These are phyloP conservation scores for Heterodera filipjevi DNA, from an alignment of 2,888 invertebrate genomes.

Conservation along the genomic window DNA sequence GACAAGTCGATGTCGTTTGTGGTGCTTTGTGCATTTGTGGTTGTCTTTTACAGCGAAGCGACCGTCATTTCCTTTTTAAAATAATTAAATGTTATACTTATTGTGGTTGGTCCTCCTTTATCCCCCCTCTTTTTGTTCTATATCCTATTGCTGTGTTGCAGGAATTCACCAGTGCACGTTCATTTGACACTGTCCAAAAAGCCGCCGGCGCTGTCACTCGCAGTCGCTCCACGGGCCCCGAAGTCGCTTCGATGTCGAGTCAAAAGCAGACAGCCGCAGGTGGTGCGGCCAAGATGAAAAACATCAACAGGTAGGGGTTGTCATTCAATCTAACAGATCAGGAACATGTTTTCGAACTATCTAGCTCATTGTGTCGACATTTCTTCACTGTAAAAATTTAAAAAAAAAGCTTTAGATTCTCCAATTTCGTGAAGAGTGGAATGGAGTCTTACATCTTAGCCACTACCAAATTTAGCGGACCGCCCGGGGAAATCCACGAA, in stretches of 20 bases:
- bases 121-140: constrained; percentile 2
- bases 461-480: constrained; percentile 70
- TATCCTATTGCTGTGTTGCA: constrained; percentile 22
- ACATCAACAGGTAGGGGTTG: constrained; percentile 42
- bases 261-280: constrained; percentile 21
- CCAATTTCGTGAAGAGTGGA: constrained; percentile 86
- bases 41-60: not conserved
- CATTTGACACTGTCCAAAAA: constrained; percentile 24
- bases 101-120: constrained; percentile 1
- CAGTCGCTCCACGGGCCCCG: constrained; percentile 50
- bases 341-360: too few relatives aligned
- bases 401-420: constrained; percentile 74
- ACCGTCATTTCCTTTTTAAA: not conserved
- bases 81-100: constrained; percentile 1
- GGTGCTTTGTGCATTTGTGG: constrained; percentile 14
- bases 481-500: constrained; percentile 55
- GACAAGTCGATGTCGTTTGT: constrained; percentile 14
- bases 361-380: too few relatives aligned
- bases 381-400: too few relatives aligned
- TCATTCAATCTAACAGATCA: not conserved
- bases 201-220: constrained; percentile 38
- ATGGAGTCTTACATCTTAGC: constrained; percentile 87
- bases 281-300: constrained; percentile 47
- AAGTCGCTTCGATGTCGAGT: constrained; percentile 34
- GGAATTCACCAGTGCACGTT: constrained; percentile 39